Percentiles rank a stretch among this genome's conserved stretches.
phyloP scores from a whole-genome alignment of 2,888 invertebrate genomes.

The Drosophila neonasuta region DNA sequence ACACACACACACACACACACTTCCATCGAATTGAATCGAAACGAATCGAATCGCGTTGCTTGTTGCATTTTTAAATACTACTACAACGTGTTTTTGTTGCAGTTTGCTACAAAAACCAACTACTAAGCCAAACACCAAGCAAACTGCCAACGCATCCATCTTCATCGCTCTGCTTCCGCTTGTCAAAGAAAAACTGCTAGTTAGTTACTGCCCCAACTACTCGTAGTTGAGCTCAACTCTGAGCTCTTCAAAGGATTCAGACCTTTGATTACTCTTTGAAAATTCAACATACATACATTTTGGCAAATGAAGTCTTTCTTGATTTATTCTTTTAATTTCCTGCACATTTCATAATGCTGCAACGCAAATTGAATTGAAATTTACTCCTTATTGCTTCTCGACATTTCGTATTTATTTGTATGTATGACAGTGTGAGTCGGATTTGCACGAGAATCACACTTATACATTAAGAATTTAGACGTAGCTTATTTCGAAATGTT shows the following conservation, averaged over 20 bases:
- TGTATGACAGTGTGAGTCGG: background rate
- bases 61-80: conserved; percentile 71
- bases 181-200: conserved; percentile 45
- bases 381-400: background rate
- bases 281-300: background rate
- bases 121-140: background rate
- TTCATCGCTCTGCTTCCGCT: conserved; percentile 43
- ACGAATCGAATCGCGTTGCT: conserved; percentile 50
- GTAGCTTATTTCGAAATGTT: background rate
- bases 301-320: background rate
- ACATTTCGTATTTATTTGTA: background rate
- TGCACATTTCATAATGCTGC: background rate
- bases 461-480: conserved; percentile 4
- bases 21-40: conserved; percentile 15
- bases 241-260: background rate
- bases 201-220: conserved; percentile 27
- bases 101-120: conserved; percentile 8
- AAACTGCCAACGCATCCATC: conserved; percentile 37
- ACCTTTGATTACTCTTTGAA: background rate
- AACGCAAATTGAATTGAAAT: background rate
- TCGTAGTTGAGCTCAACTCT: conserved; percentile 3
- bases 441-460: background rate
- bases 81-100: conserved; percentile 27
- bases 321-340: background rate
- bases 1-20: conserved; percentile 30